Conservation (phyloP, 2,113 vertebrate species). For the Hylia prasina region DNA sequence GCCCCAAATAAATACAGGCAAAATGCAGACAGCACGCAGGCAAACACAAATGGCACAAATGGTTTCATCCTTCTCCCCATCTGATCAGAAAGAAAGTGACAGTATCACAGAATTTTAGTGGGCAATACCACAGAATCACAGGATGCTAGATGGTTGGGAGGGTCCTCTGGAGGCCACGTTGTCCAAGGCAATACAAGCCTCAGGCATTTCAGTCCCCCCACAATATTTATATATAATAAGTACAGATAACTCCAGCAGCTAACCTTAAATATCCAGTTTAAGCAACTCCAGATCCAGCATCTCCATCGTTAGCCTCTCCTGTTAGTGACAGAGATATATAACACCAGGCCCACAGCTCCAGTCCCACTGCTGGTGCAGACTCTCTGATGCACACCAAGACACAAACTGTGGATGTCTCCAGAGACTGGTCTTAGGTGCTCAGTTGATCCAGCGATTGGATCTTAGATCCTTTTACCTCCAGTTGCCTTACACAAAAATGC, state of each 20-base stretch:
- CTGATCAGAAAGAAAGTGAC: not conserved
- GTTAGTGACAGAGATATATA: not conserved
- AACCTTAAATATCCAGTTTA: not conserved
- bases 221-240: not conserved
- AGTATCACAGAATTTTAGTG: not conserved
- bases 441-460: not conserved
- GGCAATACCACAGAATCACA: not conserved
- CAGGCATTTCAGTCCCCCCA: not conserved
- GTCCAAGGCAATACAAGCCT: not conserved
- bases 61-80: not conserved
- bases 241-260: not conserved
- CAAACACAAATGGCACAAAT: not conserved
- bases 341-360: not conserved
- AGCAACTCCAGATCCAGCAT: not conserved
- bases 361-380: not conserved
- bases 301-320: not conserved
- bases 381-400: not conserved
- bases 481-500: not conserved
- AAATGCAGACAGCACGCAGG: not conserved
- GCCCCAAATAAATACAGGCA: not conserved
- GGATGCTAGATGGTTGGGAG: not conserved
- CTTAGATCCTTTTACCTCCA: not conserved
- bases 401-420: not conserved
- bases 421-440: not conserved
- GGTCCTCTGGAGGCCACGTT: not conserved